Evolutionary conservation across 2,113 vertebrate species (phyloP).

Genomic region (Micromys minutus): DNA sequence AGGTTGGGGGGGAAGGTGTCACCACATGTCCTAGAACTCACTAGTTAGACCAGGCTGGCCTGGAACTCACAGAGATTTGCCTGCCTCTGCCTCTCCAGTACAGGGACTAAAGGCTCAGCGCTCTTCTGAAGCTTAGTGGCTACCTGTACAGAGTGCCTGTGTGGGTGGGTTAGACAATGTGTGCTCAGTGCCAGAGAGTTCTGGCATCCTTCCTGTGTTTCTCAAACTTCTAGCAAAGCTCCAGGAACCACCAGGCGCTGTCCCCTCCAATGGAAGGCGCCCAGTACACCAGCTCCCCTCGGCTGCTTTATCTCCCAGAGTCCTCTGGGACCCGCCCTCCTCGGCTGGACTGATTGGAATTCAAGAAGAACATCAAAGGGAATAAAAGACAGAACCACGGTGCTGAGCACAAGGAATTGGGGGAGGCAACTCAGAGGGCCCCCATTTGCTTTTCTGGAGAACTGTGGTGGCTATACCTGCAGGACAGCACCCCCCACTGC

Average conservation of each 20-base stretch:
- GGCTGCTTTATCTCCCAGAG: not conserved
- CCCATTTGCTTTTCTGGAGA: not conserved
- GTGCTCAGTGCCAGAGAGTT: not conserved
- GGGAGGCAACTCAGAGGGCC: not conserved
- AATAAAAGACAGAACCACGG: not conserved
- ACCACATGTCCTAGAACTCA: not conserved
- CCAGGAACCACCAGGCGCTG: not conserved
- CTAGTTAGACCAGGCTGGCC: not conserved
- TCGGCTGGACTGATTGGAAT: not conserved
- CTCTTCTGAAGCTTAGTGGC: not conserved
- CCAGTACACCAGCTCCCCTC: not conserved
- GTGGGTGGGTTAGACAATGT: not conserved
- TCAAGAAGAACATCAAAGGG: not conserved
- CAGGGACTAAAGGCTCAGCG: not conserved
- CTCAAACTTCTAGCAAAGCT: constrained; percentile 3
- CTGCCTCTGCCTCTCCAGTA: not conserved
- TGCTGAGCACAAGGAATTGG: not conserved
- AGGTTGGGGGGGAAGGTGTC: not conserved
- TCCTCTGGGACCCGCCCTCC: not conserved
- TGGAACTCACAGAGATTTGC: not conserved
- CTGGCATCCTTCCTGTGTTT: not conserved
- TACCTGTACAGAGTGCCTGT: not conserved
- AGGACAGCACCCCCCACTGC: not conserved
- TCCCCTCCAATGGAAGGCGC: not conserved
- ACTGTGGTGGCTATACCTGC: not conserved